Conservation (phyloP, 2,888 invertebrate genomes). For the Theretra japonica region DNA sequence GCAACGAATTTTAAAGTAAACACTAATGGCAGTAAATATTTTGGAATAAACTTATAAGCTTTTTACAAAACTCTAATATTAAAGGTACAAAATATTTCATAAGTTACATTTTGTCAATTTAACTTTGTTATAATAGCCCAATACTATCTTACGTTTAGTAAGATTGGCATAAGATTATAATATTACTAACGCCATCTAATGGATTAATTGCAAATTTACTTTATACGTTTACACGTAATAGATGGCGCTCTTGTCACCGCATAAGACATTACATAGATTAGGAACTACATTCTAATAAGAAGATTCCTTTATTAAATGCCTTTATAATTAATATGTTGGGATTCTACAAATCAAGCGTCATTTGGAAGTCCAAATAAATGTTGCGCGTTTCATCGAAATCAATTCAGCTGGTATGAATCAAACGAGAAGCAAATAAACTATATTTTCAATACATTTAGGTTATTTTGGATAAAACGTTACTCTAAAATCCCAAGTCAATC, state of each 20-base stretch:
- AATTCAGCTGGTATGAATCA: conserved; percentile 23
- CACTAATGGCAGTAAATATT: conserved; percentile 20
- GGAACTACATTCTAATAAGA: conserved; percentile 22
- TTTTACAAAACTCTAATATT: conserved; percentile 22
- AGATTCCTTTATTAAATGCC: conserved; percentile 18
- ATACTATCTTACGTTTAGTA: neutral
- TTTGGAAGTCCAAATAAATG: neutral
- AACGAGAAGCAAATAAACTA: conserved; percentile 26
- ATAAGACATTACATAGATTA: neutral
- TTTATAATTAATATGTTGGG: neutral
- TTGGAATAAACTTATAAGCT: conserved; percentile 23
- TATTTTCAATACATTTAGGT: conserved; percentile 8
- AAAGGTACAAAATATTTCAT: conserved; percentile 19
- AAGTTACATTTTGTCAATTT: conserved; percentile 20
- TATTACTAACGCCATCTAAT: conserved; percentile 6
- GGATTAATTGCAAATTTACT: neutral
- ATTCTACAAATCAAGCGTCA: neutral
- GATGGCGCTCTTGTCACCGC: conserved; percentile 9
- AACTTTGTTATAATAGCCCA: conserved; percentile 2
- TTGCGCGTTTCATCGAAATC: conserved; percentile 24
- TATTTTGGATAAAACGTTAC: conserved; percentile 22
- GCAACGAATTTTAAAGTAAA: conserved; percentile 8
- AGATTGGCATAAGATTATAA: conserved; percentile 7
- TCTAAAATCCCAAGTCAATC: conserved; percentile 35
- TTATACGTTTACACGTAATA: conserved; percentile 10